A percentile compares a stretch with the other conserved stretches of the same genome.
phyloP scores from a whole-genome alignment of 2,888 invertebrate genomes.

The Cheilosia variabilis region DNA sequence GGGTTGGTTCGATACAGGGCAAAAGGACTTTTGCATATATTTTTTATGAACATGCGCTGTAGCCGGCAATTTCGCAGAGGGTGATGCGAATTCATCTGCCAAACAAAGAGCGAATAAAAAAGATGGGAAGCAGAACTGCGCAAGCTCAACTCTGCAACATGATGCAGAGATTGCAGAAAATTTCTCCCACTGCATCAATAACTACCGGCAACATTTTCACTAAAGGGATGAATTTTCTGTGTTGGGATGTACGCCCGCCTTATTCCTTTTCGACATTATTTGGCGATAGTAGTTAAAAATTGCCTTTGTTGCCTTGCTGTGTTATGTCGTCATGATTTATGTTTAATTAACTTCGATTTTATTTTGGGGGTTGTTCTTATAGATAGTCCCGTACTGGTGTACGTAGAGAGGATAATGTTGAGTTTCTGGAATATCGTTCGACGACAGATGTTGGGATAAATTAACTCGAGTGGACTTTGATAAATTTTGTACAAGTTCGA shows the following conservation, averaged over 20 bases:
- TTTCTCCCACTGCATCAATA: slow-evolving; percentile 4
- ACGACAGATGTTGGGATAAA: slow-evolving; percentile 54
- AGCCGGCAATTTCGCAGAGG: neutral
- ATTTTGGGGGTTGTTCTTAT: slow-evolving; percentile 45
- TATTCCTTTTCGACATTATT: slow-evolving; percentile 35
- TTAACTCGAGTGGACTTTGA: slow-evolving; percentile 50
- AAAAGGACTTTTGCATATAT: slow-evolving; percentile 7
- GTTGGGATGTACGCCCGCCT: neutral
- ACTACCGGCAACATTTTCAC: slow-evolving; percentile 56
- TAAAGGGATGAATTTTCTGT: neutral
- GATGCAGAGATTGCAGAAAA: slow-evolving; percentile 49
- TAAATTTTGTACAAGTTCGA: slow-evolving; percentile 26
- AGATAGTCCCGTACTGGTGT: slow-evolving; percentile 6
- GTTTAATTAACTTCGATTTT: slow-evolving; percentile 73
- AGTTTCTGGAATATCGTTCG: slow-evolving; percentile 29
- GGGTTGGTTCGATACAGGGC: neutral
- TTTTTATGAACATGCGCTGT: slow-evolving; percentile 60
- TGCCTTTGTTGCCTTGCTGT: slow-evolving; percentile 46
- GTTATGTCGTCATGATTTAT: slow-evolving; percentile 58
- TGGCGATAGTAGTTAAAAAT: slow-evolving; percentile 34
- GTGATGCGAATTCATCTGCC: slow-evolving; percentile 13
- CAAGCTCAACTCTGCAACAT: slow-evolving; percentile 67
- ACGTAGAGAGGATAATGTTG: neutral
- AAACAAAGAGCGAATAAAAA: neutral
- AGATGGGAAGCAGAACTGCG: slow-evolving; percentile 21